Base-by-base conservation (phyloP, 2,113 vertebrate species). In the Pelvicachromis taeniatus region DNA sequence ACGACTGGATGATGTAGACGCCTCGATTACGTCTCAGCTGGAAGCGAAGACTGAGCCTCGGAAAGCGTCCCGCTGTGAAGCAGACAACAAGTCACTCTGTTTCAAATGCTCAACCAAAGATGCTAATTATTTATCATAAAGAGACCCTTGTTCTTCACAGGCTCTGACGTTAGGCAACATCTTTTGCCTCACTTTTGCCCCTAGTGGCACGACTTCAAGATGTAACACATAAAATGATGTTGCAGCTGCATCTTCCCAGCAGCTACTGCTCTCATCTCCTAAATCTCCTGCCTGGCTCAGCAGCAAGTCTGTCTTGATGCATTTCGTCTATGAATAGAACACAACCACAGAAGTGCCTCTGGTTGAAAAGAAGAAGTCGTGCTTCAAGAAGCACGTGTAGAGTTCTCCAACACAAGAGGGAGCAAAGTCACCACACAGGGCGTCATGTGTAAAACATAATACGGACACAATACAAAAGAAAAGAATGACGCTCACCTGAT, bases 1-100 rank as follows among this genome's bases (percentile, higher is more conserved):
- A 99, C 19, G 98, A 99, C 95, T 99, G 98, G 89, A 99, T 99
- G 95, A 99, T 99, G 95, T 99, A 98, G 90, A 99, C 98, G 0
- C 99, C 98, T 14, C 98, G 95, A 53, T 99, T 99, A 63, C 98
- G 95, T 83, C 98, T 96, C 14, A 99, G 95, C 81, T 97, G 92
- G 92, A 99, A 98, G 80, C 97, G 97, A 77, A 99, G 97, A 77
- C 98, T 99, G 85, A 99, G 97, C 31, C 99, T 96, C 2, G 99
- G 98, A 91, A 99, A 99, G 82, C 96, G 97, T 19, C 98, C 98
- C 7, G 98, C 98, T 99, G 92, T 16, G 48, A 56, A 89, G 68
- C 29, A 84, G 59, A 78, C 78, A 81, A 85, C 50, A 73, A 93
- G 26, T 83, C 12, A 12, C 4, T 4, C 2, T 6, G 26, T 73